Percentiles rank a stretch among this genome's conserved stretches.
Evolutionary conservation across 2,113 vertebrate genomes (phyloP).

Genomic region (western clawed frog (Xenopus tropicalis)): DNA sequence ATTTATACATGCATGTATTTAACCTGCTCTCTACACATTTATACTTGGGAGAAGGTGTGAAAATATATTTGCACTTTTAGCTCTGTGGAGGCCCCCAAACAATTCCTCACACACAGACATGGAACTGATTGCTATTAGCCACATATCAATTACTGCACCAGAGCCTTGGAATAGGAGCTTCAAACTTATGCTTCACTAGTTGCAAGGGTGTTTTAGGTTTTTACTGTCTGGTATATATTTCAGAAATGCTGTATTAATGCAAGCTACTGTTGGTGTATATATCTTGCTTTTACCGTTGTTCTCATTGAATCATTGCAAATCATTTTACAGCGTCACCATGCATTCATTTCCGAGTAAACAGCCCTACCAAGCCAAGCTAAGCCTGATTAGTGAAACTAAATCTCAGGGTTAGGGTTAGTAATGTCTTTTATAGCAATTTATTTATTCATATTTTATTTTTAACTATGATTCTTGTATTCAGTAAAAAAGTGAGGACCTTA

Average conservation of each 20-base stretch:
- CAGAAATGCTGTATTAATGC: neutral
- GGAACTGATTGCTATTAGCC: too few relatives aligned
- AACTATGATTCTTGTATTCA: too few relatives aligned
- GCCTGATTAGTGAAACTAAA: neutral
- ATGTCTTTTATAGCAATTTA: neutral
- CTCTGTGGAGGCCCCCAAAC: too few relatives aligned
- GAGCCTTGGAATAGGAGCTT: too few relatives aligned
- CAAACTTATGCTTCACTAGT: too few relatives aligned
- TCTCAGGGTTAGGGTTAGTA: neutral
- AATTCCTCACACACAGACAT: too few relatives aligned
- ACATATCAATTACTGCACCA: too few relatives aligned
- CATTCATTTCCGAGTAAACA: constrained; percentile 46
- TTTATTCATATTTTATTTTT: neutral
- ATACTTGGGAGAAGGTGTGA: too few relatives aligned
- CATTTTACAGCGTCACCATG: constrained; percentile 52
- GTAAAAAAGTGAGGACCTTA: too few relatives aligned
- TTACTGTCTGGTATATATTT: neutral
- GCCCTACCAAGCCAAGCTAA: neutral
- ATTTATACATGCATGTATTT: too few relatives aligned
- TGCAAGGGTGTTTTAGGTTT: neutral
- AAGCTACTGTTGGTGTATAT: neutral
- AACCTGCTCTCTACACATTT: too few relatives aligned
- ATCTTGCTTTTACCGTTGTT: neutral
- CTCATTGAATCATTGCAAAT: constrained; percentile 42
- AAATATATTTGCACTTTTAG: too few relatives aligned